Evolutionary conservation across 1,140 invertebrate genomes (phyloP).

Genomic region (Drosophila tristis): DNA sequence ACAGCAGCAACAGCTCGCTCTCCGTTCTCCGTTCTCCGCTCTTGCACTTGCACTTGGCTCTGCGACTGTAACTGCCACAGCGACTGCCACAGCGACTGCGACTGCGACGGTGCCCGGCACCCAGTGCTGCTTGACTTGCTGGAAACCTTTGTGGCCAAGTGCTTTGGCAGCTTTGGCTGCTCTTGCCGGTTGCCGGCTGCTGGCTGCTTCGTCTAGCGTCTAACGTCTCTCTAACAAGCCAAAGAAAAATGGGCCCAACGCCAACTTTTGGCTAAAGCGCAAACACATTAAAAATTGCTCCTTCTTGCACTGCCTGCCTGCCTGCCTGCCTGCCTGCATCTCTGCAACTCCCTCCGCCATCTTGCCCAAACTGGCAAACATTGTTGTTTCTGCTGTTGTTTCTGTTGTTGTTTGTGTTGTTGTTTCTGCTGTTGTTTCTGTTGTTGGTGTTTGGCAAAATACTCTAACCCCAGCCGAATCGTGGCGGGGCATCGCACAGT

Average conservation of each 20-base stretch:
- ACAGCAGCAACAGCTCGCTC: slow-evolving; percentile 27
- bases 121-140: not conserved
- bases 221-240: slow-evolving; percentile 72
- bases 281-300: slow-evolving; percentile 79
- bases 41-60: slow-evolving; percentile 70
- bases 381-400: slow-evolving; percentile 23
- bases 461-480: slow-evolving; percentile 1
- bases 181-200: slow-evolving; percentile 1
- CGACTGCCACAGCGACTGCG: not conserved
- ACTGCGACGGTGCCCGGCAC: not conserved
- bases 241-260: slow-evolving; percentile 82
- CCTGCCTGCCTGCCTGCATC: no score
- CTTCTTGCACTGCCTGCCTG: slow-evolving; percentile 11
- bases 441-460: slow-evolving; percentile 30
- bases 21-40: no score
- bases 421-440: slow-evolving; percentile 22
- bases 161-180: slow-evolving; percentile 47
- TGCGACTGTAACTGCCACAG: not conserved
- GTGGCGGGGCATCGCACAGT: no score
- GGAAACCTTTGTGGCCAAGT: slow-evolving; percentile 72
- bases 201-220: slow-evolving; percentile 37
- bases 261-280: slow-evolving; percentile 80
- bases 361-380: slow-evolving; percentile 11
- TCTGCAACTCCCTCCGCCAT: slow-evolving; percentile 5
- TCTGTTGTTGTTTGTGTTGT: slow-evolving; percentile 24